Base-by-base conservation (phyloP, 2,888 invertebrate species). In the Parnassius mnemosyne region DNA sequence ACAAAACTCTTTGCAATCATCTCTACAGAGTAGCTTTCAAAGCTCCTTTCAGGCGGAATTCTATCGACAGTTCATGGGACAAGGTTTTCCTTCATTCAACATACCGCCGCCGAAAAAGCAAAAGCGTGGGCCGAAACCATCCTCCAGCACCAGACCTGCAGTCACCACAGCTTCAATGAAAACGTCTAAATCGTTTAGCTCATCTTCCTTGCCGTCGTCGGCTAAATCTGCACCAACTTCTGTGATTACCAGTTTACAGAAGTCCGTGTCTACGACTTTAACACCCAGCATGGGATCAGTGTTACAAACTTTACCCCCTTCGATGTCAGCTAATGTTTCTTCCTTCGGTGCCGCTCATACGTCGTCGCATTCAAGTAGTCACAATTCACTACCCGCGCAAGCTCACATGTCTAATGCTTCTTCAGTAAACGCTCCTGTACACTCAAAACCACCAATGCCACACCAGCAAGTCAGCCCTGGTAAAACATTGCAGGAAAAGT, bases 401-500 rank as follows among this genome's bases (percentile, higher is more conserved):
- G 86, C 89, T 11, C 89, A 89, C 60, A 80, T 84, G 78, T 76
- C 86, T 0, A 71, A 73, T 2, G 68, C 86, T 3, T 80, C 85
- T 0, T 79, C 81, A 1, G 75, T 79, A 1, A 85, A 70, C 58
- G 69, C 84, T 0, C 75, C 78, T 1, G 74, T 83, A 7, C 89
- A 87, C 61, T 71, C 84, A 0, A 89, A 89, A 66, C 88, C 85
- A 0, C 85, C 80, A 1, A 67, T 80, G 75, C 85, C 87, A 0
- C 89, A 87, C 64, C 85, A 86, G 68, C 92, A 90, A 74, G 82
- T 85, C 1, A 93, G 92, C 70, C 92, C 94, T 0, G 93, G 93
- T 0, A 94, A 94, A 83, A 94, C 95, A 0, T 77, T 95, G 62
- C 94, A 95, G 73, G 94, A 95, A 75, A 94, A 94, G 78, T 79